Evolutionary conservation across 2,113 vertebrate species (phyloP).

Genomic region (Anoura caudifer): DNA sequence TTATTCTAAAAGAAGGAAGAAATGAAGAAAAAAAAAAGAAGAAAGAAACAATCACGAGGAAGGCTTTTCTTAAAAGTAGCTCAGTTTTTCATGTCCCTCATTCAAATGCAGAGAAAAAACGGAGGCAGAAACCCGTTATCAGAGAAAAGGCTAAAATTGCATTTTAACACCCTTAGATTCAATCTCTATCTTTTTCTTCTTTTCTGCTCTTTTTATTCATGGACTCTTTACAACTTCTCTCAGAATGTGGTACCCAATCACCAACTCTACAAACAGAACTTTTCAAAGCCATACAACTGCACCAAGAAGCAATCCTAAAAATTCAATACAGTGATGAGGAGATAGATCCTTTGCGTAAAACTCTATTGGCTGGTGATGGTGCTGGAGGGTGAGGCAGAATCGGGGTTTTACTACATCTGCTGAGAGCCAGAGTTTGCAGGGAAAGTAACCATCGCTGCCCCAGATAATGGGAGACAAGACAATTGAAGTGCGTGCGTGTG

Average conservation of each 20-base stretch:
- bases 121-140: conserved; percentile 48
- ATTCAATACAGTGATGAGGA: conserved; percentile 50
- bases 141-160: conserved; percentile 64
- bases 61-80: conserved; percentile 11
- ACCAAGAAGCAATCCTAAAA: conserved; percentile 70
- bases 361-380: conserved; percentile 10
- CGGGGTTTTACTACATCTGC: conserved; percentile 38
- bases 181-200: conserved; percentile 64
- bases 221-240: conserved; percentile 65
- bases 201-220: conserved; percentile 71
- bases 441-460: background rate
- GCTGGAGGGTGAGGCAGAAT: background rate
- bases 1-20: background rate
- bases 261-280: conserved; percentile 54
- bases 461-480: background rate
- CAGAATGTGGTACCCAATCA: conserved; percentile 53
- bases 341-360: conserved; percentile 48
- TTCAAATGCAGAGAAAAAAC: conserved; percentile 39
- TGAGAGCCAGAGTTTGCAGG: background rate
- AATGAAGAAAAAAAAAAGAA: background rate
- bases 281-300: conserved; percentile 57
- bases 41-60: conserved; percentile 39
- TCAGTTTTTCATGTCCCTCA: conserved; percentile 46
- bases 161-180: conserved; percentile 66
- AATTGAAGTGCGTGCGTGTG: conserved; percentile 28